Percentiles rank a stretch among this genome's conserved stretches.
Conservation (phyloP, 1,140 invertebrate species). For the Penaeus chinensis region DNA sequence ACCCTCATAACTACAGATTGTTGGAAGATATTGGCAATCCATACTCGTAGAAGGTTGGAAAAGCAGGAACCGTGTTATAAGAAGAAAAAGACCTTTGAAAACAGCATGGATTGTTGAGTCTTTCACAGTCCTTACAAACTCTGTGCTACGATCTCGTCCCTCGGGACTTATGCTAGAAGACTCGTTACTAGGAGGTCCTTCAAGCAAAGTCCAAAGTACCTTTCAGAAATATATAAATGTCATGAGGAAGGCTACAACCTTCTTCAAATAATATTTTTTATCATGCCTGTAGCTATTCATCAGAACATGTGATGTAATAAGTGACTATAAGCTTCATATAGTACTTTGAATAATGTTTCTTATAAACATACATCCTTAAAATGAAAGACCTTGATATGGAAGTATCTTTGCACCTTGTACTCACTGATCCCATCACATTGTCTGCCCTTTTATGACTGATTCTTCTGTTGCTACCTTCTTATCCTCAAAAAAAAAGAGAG, state of each 20-base stretch:
- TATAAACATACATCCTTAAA: background rate
- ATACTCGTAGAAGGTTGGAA: constrained; percentile 12
- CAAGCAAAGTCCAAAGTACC: constrained; percentile 32
- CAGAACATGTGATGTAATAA: constrained; percentile 42
- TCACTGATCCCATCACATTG: constrained; percentile 33
- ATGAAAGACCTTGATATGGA: background rate
- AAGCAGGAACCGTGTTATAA: background rate
- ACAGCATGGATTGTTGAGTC: constrained; percentile 35
- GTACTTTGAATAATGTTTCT: constrained; percentile 14
- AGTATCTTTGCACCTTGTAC: background rate
- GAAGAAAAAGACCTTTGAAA: background rate
- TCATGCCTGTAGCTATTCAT: constrained; percentile 38
- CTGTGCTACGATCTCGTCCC: constrained; percentile 52
- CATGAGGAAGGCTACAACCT: constrained; percentile 21
- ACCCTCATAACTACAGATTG: constrained; percentile 14
- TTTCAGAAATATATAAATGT: constrained; percentile 33
- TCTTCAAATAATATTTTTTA: constrained; percentile 23
- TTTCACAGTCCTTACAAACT: constrained; percentile 28
- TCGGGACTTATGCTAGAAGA: constrained; percentile 39
- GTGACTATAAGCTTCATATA: constrained; percentile 27
- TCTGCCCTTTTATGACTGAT: constrained; percentile 6
- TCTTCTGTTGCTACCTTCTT: constrained; percentile 1
- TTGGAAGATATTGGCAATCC: constrained; percentile 34
- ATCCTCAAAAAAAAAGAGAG: constrained; percentile 25
- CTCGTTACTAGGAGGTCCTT: constrained; percentile 23